A percentile compares a stretch with the other conserved stretches of the same genome.
Conservation (phyloP, 2,113 vertebrate genomes). For the Manacus vitellinus region DNA sequence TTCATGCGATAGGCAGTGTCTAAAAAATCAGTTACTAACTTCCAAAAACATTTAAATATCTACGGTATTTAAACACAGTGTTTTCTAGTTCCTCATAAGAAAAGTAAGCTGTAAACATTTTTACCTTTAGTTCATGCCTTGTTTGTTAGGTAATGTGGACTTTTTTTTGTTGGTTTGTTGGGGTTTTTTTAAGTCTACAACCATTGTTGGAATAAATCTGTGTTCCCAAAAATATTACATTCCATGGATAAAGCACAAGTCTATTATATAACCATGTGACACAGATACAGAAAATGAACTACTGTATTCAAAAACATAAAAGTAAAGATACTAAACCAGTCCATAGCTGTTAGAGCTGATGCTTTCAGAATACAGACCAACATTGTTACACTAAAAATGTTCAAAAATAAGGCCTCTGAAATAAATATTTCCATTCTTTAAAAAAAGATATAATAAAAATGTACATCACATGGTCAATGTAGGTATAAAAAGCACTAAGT, state of each 20-base stretch:
- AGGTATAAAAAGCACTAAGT: slow-evolving; percentile 83
- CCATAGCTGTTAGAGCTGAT: slow-evolving; percentile 77
- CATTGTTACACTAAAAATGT: slow-evolving; percentile 82
- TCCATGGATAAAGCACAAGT: slow-evolving; percentile 82
- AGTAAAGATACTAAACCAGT: slow-evolving; percentile 76
- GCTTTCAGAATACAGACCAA: slow-evolving; percentile 77
- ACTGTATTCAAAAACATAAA: slow-evolving; percentile 78
- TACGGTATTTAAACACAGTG: slow-evolving; percentile 87
- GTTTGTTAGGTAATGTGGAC: slow-evolving; percentile 69
- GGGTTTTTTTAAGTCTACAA: slow-evolving; percentile 65
- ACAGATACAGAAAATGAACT: slow-evolving; percentile 77
- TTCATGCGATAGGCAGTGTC: slow-evolving; percentile 91
- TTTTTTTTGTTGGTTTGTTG: slow-evolving; percentile 33
- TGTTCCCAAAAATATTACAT: slow-evolving; percentile 85
- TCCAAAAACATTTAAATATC: slow-evolving; percentile 87
- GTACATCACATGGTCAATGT: slow-evolving; percentile 87
- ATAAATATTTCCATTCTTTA: slow-evolving; percentile 91
- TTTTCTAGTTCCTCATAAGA: slow-evolving; percentile 83
- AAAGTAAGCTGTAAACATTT: slow-evolving; percentile 91
- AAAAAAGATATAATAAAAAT: slow-evolving; percentile 85
- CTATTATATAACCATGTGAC: slow-evolving; percentile 80
- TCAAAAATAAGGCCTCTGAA: slow-evolving; percentile 94
- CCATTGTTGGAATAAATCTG: slow-evolving; percentile 73
- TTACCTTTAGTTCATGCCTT: slow-evolving; percentile 82
- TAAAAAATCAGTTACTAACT: slow-evolving; percentile 85